Percentiles rank a stretch among this genome's conserved stretches.
phyloP scores from a whole-genome alignment of 2,888 invertebrate species.

The Coenonympha arcania region DNA sequence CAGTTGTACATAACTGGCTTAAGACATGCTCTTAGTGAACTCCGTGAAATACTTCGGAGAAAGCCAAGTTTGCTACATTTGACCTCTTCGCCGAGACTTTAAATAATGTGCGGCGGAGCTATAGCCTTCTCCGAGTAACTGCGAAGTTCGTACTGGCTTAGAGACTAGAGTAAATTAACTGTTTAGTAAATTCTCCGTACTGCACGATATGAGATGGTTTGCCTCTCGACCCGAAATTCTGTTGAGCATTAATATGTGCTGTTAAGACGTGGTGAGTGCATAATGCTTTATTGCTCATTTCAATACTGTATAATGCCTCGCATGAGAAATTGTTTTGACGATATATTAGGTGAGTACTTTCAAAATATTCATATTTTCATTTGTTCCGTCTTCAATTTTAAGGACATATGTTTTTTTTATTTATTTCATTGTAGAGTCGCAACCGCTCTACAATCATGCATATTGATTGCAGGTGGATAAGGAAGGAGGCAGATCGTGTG shows the following conservation, averaged over 20 bases:
- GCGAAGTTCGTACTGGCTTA: conserved; percentile 5
- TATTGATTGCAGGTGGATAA: too few relatives aligned
- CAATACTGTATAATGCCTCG: too few relatives aligned
- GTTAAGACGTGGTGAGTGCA: neutral
- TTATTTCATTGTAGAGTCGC: too few relatives aligned
- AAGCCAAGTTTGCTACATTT: conserved; percentile 11
- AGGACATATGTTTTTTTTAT: too few relatives aligned
- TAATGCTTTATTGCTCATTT: neutral
- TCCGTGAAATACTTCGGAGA: conserved; percentile 3
- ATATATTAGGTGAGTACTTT: too few relatives aligned
- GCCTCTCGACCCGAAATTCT: neutral
- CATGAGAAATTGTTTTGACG: too few relatives aligned
- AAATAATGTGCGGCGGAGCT: conserved; percentile 10
- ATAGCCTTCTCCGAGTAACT: conserved; percentile 2
- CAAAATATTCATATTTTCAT: too few relatives aligned
- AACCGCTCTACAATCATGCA: too few relatives aligned
- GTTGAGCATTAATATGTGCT: neutral
- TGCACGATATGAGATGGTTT: conserved; percentile 4
- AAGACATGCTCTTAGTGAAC: conserved; percentile 5
- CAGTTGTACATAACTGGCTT: conserved; percentile 2
- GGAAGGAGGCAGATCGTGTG: too few relatives aligned
- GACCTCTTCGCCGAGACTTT: conserved; percentile 10
- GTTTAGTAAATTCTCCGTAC: conserved; percentile 2
- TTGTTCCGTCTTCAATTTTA: too few relatives aligned
- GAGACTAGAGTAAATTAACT: conserved; percentile 13